These are phyloP conservation scores for Pangasianodon gigas DNA, from an alignment of 2,113 vertebrate species.

Conservation along the genomic window DNA sequence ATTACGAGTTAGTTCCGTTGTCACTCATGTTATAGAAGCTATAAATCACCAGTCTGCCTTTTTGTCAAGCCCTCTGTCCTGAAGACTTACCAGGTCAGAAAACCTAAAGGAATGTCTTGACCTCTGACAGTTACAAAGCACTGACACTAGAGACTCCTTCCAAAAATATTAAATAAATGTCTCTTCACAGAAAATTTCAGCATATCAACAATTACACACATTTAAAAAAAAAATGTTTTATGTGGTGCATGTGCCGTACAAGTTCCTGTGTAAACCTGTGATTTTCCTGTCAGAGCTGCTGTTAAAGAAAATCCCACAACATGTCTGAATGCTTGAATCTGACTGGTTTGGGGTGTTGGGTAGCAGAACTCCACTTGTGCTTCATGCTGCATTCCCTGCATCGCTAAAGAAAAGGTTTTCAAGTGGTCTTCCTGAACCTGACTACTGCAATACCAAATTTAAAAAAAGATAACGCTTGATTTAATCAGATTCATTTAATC, in stretches of 20 bases:
- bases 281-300: not conserved
- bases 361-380: not conserved
- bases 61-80: not conserved
- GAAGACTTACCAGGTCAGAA: not conserved
- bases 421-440: not conserved
- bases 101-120: not conserved
- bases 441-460: not conserved
- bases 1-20: not conserved
- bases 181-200: not conserved
- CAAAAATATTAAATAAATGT: not conserved
- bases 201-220: no score
- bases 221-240: no score
- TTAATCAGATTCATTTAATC: not conserved
- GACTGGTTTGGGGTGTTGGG: not conserved
- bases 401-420: not conserved
- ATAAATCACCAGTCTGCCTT: not conserved
- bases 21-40: not conserved
- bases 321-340: not conserved
- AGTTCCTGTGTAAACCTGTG: not conserved
- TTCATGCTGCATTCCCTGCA: no score
- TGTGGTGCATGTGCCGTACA: no score
- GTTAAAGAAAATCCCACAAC: no score
- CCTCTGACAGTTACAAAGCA: not conserved
- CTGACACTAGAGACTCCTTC: not conserved
- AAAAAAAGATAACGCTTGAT: not conserved